Evolutionary conservation across 2,888 invertebrate species (phyloP), one percentile per base, ranked within the genome.

Genomic region (Catocala sponsa): DNA sequence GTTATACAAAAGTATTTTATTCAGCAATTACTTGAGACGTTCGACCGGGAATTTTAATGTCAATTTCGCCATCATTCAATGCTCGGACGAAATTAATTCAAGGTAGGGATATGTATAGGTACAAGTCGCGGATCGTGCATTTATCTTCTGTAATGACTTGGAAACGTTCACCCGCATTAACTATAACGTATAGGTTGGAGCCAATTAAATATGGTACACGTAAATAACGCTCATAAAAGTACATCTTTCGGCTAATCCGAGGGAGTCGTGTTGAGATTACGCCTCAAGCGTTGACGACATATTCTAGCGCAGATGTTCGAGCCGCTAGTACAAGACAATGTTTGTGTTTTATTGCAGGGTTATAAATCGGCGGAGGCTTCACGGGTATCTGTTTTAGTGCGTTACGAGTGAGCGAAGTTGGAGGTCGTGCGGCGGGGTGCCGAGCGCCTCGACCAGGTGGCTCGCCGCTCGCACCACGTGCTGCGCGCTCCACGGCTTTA

Each of bases 21-120:
- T 89, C 91, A 93, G 92, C 93, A 94, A 94, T 93, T 94, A 94
- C 93, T 91, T 92, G 89, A 88, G 91, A 91, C 89, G 90, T 90
- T 92, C 90, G 90, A 87, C 83, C 83, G 85, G 83, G 92, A 91
- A 91, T 93, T 90, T 92, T 92, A 91, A 92, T 92, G 92, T 94
- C 94, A 92, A 93, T 91, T 92, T 90, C 81, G 90, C 91, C 92
- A 92, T 93, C 92, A 91, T 91, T 94, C 92, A 92, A 90, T 90
- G 91, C 87, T 89, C 85, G 85, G 85, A 83, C 85, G 86, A 87
- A 91, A 92, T 93, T 91, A 92, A 92, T 91, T 92, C 91, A 90
- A 85, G 46, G 46, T 15, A 44, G 85, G 81, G 78, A 81, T 86
- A 86, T 82, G 81, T 82, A 86, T 86, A 79, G 76, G 83, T 85